phyloP scores from a whole-genome alignment of 2,888 invertebrate species.

The Seira sanloemensis region DNA sequence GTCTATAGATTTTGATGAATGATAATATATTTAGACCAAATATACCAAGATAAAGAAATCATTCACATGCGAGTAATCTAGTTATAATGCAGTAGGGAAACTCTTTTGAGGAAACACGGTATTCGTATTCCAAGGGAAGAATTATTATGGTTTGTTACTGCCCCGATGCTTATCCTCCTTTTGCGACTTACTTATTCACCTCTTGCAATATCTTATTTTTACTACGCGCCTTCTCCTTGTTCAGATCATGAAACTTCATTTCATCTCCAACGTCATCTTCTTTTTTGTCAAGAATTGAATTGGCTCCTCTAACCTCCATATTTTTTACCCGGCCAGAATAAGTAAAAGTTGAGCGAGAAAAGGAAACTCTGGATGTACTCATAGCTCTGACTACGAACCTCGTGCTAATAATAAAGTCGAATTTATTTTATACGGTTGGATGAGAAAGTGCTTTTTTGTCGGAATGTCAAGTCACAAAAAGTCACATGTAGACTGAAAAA shows the following conservation, averaged over 20 bases:
- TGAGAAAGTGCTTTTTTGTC: conserved; percentile 42
- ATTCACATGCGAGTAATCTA: conserved; percentile 33
- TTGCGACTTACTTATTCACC: conserved; percentile 8
- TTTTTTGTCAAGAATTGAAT: conserved; percentile 36
- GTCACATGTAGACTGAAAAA: conserved; percentile 37
- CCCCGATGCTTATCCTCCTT: conserved; percentile 31
- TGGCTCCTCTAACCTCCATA: conserved; percentile 24
- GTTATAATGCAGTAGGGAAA: conserved; percentile 32
- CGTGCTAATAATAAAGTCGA: conserved; percentile 65
- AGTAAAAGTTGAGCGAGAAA: conserved; percentile 26
- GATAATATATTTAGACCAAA: neutral
- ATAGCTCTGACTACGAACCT: conserved; percentile 50
- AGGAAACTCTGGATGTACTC: conserved; percentile 35
- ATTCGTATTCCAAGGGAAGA: conserved; percentile 7
- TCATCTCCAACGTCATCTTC: conserved; percentile 20
- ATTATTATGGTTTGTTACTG: conserved; percentile 38
- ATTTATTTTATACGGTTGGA: conserved; percentile 66
- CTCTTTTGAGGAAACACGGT: conserved; percentile 17
- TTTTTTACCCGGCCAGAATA: conserved; percentile 8
- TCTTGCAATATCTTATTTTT: conserved; percentile 19
- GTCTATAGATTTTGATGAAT: neutral
- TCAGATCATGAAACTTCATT: conserved; percentile 55
- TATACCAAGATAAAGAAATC: conserved; percentile 23
- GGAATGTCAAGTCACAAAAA: conserved; percentile 36
- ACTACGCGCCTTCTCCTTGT: conserved; percentile 36